Percentiles rank a stretch among this genome's conserved stretches.
Conservation (phyloP, 92 coral and sea anemone species). For the Zoanthus sansibaricus region DNA sequence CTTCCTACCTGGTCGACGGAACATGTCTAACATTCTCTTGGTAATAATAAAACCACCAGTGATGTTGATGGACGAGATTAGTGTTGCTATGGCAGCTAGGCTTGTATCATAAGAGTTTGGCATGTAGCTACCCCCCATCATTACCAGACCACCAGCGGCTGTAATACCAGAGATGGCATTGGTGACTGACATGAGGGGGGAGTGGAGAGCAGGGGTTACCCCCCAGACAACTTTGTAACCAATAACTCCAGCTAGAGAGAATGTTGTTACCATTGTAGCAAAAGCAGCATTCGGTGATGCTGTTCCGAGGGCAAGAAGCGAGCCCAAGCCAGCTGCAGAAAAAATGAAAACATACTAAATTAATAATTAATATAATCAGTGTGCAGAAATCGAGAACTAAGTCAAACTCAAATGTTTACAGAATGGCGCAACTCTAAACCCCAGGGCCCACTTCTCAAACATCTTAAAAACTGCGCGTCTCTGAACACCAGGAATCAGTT, state of each 20-base stretch:
- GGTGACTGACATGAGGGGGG: constrained; percentile 99
- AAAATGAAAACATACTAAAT: background rate
- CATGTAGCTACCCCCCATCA: constrained; percentile 93
- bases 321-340: constrained; percentile 82
- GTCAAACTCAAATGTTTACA: no score
- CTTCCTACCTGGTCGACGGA: constrained; percentile 91
- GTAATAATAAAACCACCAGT: constrained; percentile 99
- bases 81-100: constrained; percentile 88
- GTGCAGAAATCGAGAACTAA: no score
- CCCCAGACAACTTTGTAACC: constrained; percentile 99
- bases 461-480: no score
- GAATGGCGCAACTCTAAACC: no score
- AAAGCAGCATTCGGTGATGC: constrained; percentile 95
- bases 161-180: constrained; percentile 99
- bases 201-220: constrained; percentile 96
- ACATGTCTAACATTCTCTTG: constrained; percentile 99
- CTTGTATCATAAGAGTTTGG: constrained; percentile 89
- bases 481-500: no score
- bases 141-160: constrained; percentile 97
- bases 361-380: no score
- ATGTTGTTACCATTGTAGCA: constrained; percentile 98
- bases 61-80: constrained; percentile 95
- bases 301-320: constrained; percentile 84
- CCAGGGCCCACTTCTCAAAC: no score
- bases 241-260: constrained; percentile 99